Conservation (phyloP, 2,113 vertebrate species). For the Sander vitreus region DNA sequence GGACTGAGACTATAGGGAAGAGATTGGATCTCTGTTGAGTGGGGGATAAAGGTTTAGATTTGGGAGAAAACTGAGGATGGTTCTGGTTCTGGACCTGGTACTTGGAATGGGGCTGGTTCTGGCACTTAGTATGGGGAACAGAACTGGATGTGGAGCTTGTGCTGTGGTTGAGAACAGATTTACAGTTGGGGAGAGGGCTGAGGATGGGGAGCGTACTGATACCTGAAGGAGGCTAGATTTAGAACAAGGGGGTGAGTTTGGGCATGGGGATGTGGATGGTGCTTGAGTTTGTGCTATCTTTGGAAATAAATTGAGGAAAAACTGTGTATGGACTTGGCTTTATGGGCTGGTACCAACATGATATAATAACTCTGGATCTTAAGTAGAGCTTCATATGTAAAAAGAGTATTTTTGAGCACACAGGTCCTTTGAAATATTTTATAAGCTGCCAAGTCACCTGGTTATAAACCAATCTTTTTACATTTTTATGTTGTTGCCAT, state of each 20-base stretch:
- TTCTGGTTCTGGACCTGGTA: conserved; percentile 56
- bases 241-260: neutral
- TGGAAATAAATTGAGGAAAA: neutral
- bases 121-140: neutral
- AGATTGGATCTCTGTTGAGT: conserved; percentile 64
- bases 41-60: neutral
- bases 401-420: conserved; percentile 11
- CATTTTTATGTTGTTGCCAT: neutral
- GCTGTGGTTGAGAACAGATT: neutral
- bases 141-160: conserved; percentile 2
- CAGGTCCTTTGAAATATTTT: conserved; percentile 15
- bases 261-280: neutral
- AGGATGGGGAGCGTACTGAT: neutral
- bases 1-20: conserved; percentile 58
- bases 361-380: conserved; percentile 7
- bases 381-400: neutral
- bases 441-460: conserved; percentile 6
- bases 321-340: neutral
- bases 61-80: conserved; percentile 35
- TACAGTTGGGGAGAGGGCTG: neutral
- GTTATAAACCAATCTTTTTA: neutral
- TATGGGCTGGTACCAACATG: neutral
- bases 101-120: conserved; percentile 1
- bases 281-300: conserved; percentile 1
- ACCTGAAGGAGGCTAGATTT: conserved; percentile 4